phyloP scores from a whole-genome alignment of 1,140 invertebrate genomes.

The Mamestra configurata region DNA sequence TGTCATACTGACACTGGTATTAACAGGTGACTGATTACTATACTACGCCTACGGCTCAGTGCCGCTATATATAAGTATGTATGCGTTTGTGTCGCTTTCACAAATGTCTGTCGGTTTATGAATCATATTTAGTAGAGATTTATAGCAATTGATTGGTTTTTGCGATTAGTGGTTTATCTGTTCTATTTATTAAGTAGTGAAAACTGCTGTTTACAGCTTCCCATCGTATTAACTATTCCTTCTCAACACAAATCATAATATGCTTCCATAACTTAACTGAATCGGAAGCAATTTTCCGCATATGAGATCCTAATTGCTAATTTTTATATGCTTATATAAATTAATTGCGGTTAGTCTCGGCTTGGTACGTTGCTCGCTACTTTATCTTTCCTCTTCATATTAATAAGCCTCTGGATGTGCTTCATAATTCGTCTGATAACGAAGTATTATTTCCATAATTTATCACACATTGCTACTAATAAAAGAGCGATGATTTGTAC shows the following conservation, averaged over 20 bases:
- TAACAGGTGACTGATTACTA: constrained; percentile 8
- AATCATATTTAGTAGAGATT: neutral
- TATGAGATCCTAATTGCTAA: neutral
- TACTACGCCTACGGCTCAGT: constrained; percentile 12
- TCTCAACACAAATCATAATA: neutral
- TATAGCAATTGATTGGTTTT: neutral
- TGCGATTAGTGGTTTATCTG: no score
- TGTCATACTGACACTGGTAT: constrained; percentile 26
- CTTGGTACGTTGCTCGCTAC: neutral
- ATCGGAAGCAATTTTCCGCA: neutral
- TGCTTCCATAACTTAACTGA: neutral
- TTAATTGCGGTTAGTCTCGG: neutral
- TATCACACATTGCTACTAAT: neutral
- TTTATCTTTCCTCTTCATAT: neutral
- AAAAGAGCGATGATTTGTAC: neutral
- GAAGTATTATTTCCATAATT: neutral
- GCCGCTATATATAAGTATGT: neutral
- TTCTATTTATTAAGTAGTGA: no score
- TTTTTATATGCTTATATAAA: neutral
- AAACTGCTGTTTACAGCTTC: no score
- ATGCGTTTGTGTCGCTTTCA: neutral
- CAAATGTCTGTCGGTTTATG: neutral
- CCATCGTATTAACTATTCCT: no score
- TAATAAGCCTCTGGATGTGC: constrained; percentile 3
- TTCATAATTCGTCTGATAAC: constrained; percentile 10